Evolutionary conservation across 2,888 invertebrate species (phyloP).

Genomic region (Caprella mutica): DNA sequence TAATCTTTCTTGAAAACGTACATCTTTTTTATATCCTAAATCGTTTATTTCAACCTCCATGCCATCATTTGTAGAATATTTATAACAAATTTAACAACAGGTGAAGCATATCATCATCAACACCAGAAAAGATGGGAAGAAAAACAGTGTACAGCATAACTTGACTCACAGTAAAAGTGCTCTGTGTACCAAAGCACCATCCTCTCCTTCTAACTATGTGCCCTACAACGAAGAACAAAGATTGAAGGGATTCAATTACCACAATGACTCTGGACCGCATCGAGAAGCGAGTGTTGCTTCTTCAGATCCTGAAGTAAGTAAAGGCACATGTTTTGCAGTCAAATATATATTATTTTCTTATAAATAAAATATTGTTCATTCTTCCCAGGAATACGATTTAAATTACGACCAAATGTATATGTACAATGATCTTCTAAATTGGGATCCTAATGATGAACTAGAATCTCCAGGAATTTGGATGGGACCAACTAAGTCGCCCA

Average conservation of each 20-base stretch:
- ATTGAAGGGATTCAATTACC: neutral
- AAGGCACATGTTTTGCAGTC: too few relatives aligned
- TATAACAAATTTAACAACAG: neutral
- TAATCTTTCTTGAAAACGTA: too few relatives aligned
- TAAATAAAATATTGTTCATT: neutral
- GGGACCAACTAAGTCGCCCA: neutral
- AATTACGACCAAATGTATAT: constrained; percentile 11
- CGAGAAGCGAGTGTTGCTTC: neutral
- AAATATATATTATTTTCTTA: neutral
- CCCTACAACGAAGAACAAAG: neutral
- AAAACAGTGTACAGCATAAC: neutral
- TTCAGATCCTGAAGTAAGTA: neutral
- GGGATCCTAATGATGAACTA: neutral
- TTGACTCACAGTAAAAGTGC: constrained; percentile 4
- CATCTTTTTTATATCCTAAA: too few relatives aligned
- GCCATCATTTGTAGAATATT: too few relatives aligned
- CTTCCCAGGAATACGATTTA: neutral
- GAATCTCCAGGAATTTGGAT: constrained; percentile 15
- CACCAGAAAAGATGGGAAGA: constrained; percentile 11
- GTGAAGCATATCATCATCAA: constrained; percentile 16
- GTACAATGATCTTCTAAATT: neutral
- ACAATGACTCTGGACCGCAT: neutral
- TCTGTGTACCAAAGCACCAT: neutral
- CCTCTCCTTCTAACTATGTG: constrained; percentile 1
- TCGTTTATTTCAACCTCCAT: too few relatives aligned